A percentile compares a stretch with the other conserved stretches of the same genome.
Evolutionary conservation across 2,888 invertebrate genomes (phyloP).

Genomic region (Teinopalpus imperialis): DNA sequence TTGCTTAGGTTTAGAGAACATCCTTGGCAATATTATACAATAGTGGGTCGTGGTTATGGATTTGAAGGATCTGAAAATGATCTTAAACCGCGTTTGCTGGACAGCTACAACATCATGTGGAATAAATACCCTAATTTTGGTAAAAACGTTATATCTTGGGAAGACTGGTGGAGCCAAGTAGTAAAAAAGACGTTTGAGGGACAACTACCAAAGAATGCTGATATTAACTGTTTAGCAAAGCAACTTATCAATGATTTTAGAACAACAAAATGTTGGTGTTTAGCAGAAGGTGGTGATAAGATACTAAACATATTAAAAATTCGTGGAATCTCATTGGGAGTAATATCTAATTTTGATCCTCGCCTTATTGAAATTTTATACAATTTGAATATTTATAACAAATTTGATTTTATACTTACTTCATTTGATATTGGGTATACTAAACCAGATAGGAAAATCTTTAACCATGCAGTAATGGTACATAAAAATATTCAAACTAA

Average conservation of each 20-base stretch:
- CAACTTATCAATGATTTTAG: constrained; percentile 86
- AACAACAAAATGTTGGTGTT: constrained; percentile 87
- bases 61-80: constrained; percentile 78
- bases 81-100: constrained; percentile 83
- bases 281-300: constrained; percentile 83
- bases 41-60: constrained; percentile 87
- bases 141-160: constrained; percentile 85
- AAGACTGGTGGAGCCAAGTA: constrained; percentile 91
- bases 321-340: constrained; percentile 82
- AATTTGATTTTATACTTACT: constrained; percentile 90
- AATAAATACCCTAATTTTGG: constrained; percentile 92
- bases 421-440: constrained; percentile 88
- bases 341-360: constrained; percentile 95
- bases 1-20: constrained; percentile 86
- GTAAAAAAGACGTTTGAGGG: constrained; percentile 85
- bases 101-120: constrained; percentile 84
- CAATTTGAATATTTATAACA: constrained; percentile 84
- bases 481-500: constrained; percentile 67
- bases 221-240: constrained; percentile 68
- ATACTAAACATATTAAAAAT: constrained; percentile 83
- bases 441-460: constrained; percentile 90
- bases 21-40: constrained; percentile 88
- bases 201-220: constrained; percentile 52
- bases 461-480: constrained; percentile 81
- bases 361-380: constrained; percentile 86